Base-by-base conservation (phyloP, 2,888 invertebrate species). In the Drosophila gaucha region DNA sequence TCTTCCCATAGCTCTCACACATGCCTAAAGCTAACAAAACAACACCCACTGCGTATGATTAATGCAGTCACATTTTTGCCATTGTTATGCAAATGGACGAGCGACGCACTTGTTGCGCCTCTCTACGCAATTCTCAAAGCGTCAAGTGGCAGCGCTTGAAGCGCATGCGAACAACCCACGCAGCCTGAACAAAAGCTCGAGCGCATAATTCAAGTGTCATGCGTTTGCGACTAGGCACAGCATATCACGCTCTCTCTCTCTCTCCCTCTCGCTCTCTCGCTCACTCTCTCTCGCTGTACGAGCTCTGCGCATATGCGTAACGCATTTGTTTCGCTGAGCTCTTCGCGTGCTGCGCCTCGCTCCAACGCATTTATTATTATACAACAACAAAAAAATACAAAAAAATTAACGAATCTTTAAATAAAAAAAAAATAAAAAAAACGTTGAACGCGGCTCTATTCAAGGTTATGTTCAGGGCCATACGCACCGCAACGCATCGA, bases 391-490 rank as follows among this genome's bases (percentile, higher is more conserved):
- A 66, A 63, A 56, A 64, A 74, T 62, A 72, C 67, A 54, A 69
- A 74, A 71, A 69, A 80, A 74, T 76, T 83, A 72, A 85, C 85
- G 77, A 89, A 83, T 76, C 74, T 84, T 80, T 74, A 84, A 80
- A 80, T 76, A 78, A 79, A 79, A 89, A 78, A 80, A 68, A 60
- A 57, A 65, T 56, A 60, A 67, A 71, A 55, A 46, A 31, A 58
- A 77, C 58, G 28, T 44, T 47, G 59, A 69, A 65, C 80, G 65
- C 78, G 49, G 66, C 85, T 78, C 78, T 31, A 68, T 87, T 90
- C 90, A 90, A 90, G 90, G 90, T 90, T 89, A 90, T 85, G 90
- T 89, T 89, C 90, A 90, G 80, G 90, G 90, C 88, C 86, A 75
- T 67, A 86, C 89, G 83, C 88, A 87, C 74, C 86, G 78, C 85